Evolutionary conservation across 2,888 invertebrate genomes (phyloP).

Genomic region (Clusia tigrina): DNA sequence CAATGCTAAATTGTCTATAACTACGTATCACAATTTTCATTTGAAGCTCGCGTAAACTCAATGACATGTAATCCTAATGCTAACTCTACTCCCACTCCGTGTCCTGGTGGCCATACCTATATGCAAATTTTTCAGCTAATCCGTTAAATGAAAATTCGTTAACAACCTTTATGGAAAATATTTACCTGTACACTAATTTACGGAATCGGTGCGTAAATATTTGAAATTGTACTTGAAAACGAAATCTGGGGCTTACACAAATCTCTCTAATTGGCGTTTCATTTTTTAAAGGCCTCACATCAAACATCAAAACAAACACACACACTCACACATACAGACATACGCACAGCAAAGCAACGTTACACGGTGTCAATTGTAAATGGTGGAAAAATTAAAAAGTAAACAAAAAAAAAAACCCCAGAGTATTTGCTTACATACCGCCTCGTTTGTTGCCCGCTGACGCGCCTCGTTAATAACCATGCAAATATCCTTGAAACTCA

Average conservation of each 20-base stretch:
- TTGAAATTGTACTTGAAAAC: no score
- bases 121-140: no score
- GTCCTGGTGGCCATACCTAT: no score
- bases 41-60: no score
- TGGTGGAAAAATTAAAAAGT: not conserved
- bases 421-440: not conserved
- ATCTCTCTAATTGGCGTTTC: not conserved
- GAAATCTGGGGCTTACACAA: conserved; percentile 5
- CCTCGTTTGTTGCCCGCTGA: conserved; percentile 12
- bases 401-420: conserved; percentile 24
- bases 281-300: not conserved
- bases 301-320: not conserved
- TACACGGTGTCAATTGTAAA: not conserved
- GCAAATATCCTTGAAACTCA: conserved; percentile 31
- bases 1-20: no score
- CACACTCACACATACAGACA: conserved; percentile 18
- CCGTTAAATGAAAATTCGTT: no score
- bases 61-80: no score
- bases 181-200: no score
- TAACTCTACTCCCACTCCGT: no score
- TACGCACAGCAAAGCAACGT: conserved; percentile 15
- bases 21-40: no score
- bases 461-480: conserved; percentile 32
- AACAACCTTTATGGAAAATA: no score
- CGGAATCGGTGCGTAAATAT: no score